Evolutionary conservation across 2,113 vertebrate genomes (phyloP).

Genomic region (Oenanthe melanoleuca): DNA sequence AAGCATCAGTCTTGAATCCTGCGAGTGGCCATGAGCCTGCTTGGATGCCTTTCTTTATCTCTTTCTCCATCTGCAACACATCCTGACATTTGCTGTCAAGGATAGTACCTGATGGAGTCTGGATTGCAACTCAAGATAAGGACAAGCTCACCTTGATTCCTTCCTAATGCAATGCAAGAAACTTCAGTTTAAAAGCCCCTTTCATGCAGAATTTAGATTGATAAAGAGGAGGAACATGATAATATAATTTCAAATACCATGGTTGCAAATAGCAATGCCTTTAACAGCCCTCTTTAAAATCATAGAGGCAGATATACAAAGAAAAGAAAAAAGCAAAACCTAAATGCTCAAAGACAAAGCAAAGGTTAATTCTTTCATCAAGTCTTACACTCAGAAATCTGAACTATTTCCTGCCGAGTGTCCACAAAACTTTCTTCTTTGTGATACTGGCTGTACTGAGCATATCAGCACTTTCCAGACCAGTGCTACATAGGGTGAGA

Average conservation of each 20-base stretch:
- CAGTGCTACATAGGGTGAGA: neutral
- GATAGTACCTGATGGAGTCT: neutral
- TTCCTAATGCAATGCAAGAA: neutral
- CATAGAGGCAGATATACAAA: neutral
- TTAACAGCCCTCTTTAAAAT: neutral
- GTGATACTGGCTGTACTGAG: neutral
- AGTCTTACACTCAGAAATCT: neutral
- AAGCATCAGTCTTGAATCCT: neutral
- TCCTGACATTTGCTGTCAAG: neutral
- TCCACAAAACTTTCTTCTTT: neutral
- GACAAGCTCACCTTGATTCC: neutral
- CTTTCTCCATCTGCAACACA: neutral
- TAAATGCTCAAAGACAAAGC: slow-evolving; percentile 1
- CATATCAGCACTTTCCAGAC: neutral
- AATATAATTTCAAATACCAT: neutral
- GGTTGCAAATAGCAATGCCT: neutral
- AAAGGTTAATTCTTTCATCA: slow-evolving; percentile 13
- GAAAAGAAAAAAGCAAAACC: neutral
- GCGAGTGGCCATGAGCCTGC: neutral
- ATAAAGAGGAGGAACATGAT: neutral
- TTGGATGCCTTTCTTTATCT: neutral
- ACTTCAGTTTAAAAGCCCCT: neutral
- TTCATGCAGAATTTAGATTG: neutral
- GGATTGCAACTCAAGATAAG: neutral
- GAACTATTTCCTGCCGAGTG: neutral